These are phyloP conservation scores for Oeneis ivallda DNA, from an alignment of 2,888 invertebrate genomes.

Conservation along the genomic window DNA sequence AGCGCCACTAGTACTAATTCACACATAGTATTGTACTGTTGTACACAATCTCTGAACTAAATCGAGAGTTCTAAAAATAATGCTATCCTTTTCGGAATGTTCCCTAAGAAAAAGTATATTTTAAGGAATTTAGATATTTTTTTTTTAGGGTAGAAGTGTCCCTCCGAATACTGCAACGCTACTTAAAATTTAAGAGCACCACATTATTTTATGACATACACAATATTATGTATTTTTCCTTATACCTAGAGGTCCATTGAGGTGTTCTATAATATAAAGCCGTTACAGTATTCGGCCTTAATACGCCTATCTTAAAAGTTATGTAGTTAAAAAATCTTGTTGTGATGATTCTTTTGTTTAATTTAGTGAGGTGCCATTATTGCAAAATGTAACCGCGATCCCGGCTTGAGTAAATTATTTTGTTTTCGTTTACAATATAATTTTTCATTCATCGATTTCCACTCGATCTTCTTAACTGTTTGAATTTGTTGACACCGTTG, in stretches of 20 bases:
- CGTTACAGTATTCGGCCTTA: background rate
- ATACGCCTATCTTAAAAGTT: slow-evolving; percentile 30
- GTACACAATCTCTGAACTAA: too few species aligned
- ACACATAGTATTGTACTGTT: too few species aligned
- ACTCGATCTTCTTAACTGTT: slow-evolving; percentile 38
- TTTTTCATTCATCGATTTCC: slow-evolving; percentile 21
- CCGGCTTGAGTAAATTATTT: slow-evolving; percentile 56
- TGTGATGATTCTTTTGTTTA: slow-evolving; percentile 56
- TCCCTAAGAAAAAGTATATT: too few species aligned
- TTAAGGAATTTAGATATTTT: too few species aligned
- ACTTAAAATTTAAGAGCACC: background rate
- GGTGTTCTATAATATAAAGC: background rate
- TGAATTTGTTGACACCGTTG: slow-evolving; percentile 16
- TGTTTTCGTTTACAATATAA: slow-evolving; percentile 23
- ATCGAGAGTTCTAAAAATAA: too few species aligned
- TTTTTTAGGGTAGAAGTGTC: slow-evolving; percentile 38
- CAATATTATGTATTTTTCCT: background rate
- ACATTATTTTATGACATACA: too few species aligned
- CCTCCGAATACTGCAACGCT: background rate
- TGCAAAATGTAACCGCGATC: slow-evolving; percentile 63
- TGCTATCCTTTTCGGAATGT: too few species aligned
- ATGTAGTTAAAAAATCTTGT: slow-evolving; percentile 53
- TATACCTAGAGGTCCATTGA: too few species aligned
- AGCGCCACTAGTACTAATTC: too few species aligned
- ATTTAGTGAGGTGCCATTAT: slow-evolving; percentile 76